phyloP scores from a whole-genome alignment of 2,113 vertebrate genomes.

The Marmota flaviventris region DNA sequence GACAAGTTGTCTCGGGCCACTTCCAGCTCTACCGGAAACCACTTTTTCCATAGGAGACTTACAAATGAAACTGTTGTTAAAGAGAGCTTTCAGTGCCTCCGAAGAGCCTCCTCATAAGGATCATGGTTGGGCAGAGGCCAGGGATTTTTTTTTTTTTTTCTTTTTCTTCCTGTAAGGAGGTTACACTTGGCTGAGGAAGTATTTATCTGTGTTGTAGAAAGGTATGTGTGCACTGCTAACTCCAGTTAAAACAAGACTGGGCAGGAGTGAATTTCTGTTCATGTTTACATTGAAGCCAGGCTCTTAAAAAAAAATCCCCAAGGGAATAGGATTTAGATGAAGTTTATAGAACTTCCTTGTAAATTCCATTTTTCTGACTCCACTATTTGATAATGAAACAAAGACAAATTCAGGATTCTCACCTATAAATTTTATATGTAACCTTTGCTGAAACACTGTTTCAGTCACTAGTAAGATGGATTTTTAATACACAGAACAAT shows the following conservation, averaged over 20 bases:
- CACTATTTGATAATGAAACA: not conserved
- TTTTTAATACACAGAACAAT: not conserved
- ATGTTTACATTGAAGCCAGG: not conserved
- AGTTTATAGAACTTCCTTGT: not conserved
- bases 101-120: constrained; percentile 85
- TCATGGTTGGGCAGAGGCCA: constrained; percentile 82
- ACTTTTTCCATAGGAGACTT: constrained; percentile 85
- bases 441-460: not conserved
- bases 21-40: constrained; percentile 90
- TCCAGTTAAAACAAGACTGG: constrained; percentile 5
- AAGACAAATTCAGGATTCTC: not conserved
- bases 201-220: constrained; percentile 46
- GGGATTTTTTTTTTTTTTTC: not conserved
- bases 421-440: not conserved
- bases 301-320: not conserved
- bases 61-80: constrained; percentile 89
- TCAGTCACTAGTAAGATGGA: not conserved
- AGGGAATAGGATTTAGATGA: not conserved
- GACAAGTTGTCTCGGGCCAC: constrained; percentile 89
- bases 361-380: constrained; percentile 29
- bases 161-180: not conserved
- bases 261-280: not conserved
- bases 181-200: constrained; percentile 21
- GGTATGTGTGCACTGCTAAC: not conserved
- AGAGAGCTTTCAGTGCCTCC: constrained; percentile 80